phyloP scores from a whole-genome alignment of 2,113 vertebrate species.

The Circaetus cinerascens region DNA sequence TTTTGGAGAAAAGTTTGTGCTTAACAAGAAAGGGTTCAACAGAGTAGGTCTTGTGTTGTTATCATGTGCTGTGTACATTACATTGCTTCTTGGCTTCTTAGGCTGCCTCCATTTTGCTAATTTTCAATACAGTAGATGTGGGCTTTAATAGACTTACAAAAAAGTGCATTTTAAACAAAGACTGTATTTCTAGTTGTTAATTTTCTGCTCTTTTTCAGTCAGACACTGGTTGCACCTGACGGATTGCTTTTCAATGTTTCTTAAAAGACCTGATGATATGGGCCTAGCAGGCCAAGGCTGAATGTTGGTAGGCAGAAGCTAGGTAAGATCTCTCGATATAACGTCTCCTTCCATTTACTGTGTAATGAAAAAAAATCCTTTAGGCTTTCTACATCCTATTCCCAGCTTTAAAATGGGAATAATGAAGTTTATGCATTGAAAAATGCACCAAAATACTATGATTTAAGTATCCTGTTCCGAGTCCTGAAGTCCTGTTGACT shows the following conservation, averaged over 20 bases:
- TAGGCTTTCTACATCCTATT: neutral
- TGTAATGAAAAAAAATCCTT: neutral
- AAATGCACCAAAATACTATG: neutral
- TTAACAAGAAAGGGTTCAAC: neutral
- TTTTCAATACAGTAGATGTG: neutral
- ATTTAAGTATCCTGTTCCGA: neutral
- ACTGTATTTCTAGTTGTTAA: neutral
- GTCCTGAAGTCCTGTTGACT: neutral
- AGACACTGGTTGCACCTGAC: neutral
- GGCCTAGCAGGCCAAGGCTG: neutral
- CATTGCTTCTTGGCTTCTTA: neutral
- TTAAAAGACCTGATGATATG: neutral
- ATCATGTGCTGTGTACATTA: too few species aligned
- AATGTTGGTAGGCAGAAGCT: neutral
- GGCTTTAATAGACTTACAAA: neutral
- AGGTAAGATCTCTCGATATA: neutral
- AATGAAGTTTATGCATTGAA: neutral
- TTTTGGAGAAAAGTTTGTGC: neutral
- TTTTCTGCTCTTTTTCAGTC: neutral
- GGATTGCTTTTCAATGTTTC: neutral
- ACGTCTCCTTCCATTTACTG: neutral
- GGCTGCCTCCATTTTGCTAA: neutral
- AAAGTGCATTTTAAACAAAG: neutral
- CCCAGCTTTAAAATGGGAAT: neutral
- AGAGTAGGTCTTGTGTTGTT: neutral